A percentile compares a stretch with the other conserved stretches of the same genome.
phyloP scores from a whole-genome alignment of 2,888 invertebrate species.

The Homarus gammarus region DNA sequence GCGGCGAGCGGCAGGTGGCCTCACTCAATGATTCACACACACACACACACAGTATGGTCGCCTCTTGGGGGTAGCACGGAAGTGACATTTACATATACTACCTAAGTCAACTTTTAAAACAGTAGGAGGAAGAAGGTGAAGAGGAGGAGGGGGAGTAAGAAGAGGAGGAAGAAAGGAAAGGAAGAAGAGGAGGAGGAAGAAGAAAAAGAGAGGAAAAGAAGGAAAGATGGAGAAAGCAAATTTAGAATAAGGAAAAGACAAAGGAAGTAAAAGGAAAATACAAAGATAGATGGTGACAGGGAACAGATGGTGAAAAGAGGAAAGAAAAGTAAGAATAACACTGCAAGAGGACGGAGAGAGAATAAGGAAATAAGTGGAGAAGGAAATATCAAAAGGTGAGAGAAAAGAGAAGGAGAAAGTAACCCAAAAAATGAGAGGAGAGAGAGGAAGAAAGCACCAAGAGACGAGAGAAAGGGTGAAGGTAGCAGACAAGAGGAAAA shows the following conservation, averaged over 20 bases:
- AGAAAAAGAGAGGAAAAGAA: not conserved
- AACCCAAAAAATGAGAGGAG: too few species aligned
- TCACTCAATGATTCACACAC: too few species aligned
- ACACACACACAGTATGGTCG: too few species aligned
- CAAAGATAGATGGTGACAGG: not conserved
- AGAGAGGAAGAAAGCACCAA: too few species aligned
- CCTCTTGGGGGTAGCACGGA: too few species aligned
- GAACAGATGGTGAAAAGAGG: not conserved
- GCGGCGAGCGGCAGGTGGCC: too few species aligned
- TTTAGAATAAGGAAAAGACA: not conserved
- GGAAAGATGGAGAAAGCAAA: too few species aligned
- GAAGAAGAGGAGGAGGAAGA: not conserved
- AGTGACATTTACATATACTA: too few species aligned
- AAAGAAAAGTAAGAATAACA: not conserved
- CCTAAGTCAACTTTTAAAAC: too few species aligned
- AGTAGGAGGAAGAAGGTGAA: too few species aligned
- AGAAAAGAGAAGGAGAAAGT: not conserved
- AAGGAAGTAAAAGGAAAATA: slow-evolving; percentile 11
- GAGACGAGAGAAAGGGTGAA: too few species aligned
- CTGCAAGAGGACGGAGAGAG: not conserved
- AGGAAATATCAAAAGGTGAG: not conserved
- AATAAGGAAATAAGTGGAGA: not conserved
- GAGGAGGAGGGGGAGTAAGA: not conserved
- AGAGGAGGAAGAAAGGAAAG: not conserved
- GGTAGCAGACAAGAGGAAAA: too few species aligned